Evolutionary conservation across 2,888 invertebrate species (phyloP), one percentile per base, ranked within the genome.

Genomic region (Phyllotreta striolata): DNA sequence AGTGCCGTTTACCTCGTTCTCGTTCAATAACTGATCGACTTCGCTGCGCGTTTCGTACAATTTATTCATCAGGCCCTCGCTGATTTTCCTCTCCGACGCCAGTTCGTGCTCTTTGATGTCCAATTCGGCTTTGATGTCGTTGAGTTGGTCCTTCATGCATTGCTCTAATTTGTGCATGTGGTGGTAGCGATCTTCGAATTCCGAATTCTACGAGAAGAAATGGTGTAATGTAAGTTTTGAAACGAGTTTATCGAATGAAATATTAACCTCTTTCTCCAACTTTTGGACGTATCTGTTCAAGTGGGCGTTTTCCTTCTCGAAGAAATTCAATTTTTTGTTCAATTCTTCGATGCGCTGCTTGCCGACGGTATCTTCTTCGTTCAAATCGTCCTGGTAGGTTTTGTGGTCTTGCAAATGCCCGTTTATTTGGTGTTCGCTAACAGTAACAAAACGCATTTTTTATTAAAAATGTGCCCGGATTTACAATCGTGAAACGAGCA

Each of bases 381-480:
- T 59, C 24, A 75, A 57, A 46, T 76, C 76, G n/a, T 76, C 76
- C 43, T 55, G 62, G 37, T 72, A 68, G 13, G 55, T 67, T 57
- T 66, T 69, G 12, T 74, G 66, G 55, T 68, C 71, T 44, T 73
- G 70, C 4, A 74, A 64, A 47, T 72, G 70, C 61, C 73, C 74
- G 41, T 69, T 73, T 6, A 70, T 34, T 64, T 75, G 73, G 44
- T 74, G 75, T 57, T 74, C 75, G 37, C 76, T 77, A 61, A 46
- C 68, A 67, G 57, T 38, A 38, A 13, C 7, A 41, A 6, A 52
- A 60, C 8, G 9, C 13, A 24, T 24, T 24, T 24, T 24, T 3
- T 24, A 24, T 24, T 24, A 24, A 24, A 24, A 24, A 24, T 3
- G 41, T 41, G 41, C 41, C 2, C 41, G 1, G 9, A 24, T 1